phyloP scores from a whole-genome alignment of 2,888 invertebrate genomes.

The Trypoxylon attenuatum region DNA sequence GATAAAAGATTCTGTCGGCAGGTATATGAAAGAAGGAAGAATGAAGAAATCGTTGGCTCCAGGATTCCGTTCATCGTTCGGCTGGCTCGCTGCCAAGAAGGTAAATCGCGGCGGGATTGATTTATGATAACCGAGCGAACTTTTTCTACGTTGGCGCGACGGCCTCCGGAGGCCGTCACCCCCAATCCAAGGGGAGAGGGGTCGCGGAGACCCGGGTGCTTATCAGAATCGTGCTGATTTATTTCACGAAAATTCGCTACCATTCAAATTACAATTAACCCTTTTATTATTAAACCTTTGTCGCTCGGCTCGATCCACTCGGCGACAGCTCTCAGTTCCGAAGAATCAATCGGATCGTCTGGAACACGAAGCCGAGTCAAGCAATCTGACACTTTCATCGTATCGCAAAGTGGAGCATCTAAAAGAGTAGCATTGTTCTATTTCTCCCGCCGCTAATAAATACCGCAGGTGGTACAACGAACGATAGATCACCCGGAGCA shows the following conservation, averaged over 20 bases:
- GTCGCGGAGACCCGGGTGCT: constrained; percentile 24
- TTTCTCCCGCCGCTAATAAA: too few species aligned
- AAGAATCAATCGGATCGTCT: constrained; percentile 25
- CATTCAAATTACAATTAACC: constrained; percentile 45
- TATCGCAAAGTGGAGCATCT: too few species aligned
- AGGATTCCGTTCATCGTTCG: constrained; percentile 50
- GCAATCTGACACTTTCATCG: too few species aligned
- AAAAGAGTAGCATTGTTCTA: too few species aligned
- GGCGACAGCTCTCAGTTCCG: too few species aligned
- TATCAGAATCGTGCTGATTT: constrained; percentile 50
- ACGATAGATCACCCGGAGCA: too few species aligned
- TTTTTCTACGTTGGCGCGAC: constrained; percentile 35
- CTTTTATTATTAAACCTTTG: too few species aligned
- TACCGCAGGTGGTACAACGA: too few species aligned
- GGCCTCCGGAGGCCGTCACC: neutral
- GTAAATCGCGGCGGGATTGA: constrained; percentile 57
- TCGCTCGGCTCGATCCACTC: too few species aligned
- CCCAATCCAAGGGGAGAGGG: constrained; percentile 4
- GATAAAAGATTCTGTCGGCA: constrained; percentile 36
- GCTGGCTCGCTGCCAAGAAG: constrained; percentile 51
- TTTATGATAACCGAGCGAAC: constrained; percentile 56
- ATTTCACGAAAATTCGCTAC: constrained; percentile 34
- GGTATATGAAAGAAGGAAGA: constrained; percentile 37
- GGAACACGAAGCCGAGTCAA: too few species aligned
- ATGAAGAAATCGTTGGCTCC: constrained; percentile 54